Evolutionary conservation across 35 echinoderm and acorn worm species (phyloP).

Genomic region (Eucidaris tribuloides): DNA sequence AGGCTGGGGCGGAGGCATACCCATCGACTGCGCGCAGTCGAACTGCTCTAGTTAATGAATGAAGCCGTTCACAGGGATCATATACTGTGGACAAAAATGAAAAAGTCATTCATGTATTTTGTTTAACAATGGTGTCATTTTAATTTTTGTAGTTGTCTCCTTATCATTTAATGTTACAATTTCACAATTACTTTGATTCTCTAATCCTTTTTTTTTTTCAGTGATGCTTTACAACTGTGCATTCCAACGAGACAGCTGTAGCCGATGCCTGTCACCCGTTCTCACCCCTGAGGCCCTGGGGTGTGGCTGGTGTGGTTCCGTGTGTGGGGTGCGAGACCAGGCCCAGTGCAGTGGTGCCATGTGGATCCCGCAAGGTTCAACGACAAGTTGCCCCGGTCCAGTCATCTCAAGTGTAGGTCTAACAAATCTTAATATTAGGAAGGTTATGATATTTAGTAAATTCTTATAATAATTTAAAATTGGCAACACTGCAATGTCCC

Average conservation of each 20-base stretch:
- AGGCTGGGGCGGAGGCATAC: no score
- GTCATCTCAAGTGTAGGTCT: not conserved
- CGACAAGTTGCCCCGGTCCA: not conserved
- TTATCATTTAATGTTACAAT: not conserved
- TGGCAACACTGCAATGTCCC: no score
- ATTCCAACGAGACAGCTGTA: conserved; percentile 51
- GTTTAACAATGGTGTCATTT: not conserved
- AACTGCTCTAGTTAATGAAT: no score
- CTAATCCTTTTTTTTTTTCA: not conserved
- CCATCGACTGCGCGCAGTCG: no score
- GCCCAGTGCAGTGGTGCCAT: not conserved
- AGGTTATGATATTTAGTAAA: no score
- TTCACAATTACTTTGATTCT: not conserved
- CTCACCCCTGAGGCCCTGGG: conserved; percentile 17
- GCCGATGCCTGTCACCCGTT: conserved; percentile 31
- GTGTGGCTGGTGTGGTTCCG: conserved; percentile 56
- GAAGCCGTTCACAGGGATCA: not conserved
- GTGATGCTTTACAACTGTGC: conserved; percentile 65
- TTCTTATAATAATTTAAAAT: no score
- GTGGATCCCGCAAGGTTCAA: conserved; percentile 7
- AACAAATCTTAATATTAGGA: no score
- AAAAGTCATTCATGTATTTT: not conserved
- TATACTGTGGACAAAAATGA: not conserved
- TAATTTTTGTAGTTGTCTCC: not conserved
- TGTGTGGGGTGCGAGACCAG: not conserved